Evolutionary conservation across 2,888 invertebrate genomes (phyloP).

Genomic region (Athalia cordata): DNA sequence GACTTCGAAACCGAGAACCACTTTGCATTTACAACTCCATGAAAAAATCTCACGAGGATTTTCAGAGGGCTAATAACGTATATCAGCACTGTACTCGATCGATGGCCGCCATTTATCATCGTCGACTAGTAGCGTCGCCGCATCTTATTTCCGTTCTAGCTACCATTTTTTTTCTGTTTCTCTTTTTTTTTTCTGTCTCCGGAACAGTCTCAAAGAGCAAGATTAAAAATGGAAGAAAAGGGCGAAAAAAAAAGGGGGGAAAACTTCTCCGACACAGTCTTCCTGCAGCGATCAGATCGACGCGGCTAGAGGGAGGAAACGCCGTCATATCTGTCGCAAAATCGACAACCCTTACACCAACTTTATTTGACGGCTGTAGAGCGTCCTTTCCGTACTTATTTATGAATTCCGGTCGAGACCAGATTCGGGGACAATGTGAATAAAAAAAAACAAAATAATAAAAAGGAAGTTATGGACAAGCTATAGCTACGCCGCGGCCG

Average conservation of each 20-base stretch:
- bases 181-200: background rate
- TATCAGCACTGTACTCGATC: constrained; percentile 16
- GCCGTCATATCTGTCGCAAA: constrained; percentile 33
- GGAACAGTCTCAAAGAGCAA: constrained; percentile 7
- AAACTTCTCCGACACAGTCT: background rate
- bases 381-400: constrained; percentile 25
- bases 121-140: constrained; percentile 15
- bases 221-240: background rate
- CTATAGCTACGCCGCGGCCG: background rate
- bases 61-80: background rate
- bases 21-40: constrained; percentile 1
- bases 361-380: constrained; percentile 30
- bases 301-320: background rate
- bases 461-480: background rate
- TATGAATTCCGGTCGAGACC: constrained; percentile 30
- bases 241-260: background rate
- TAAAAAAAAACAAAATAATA: constrained; percentile 7
- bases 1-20: constrained; percentile 3
- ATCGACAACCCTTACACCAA: constrained; percentile 36
- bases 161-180: background rate
- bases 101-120: constrained; percentile 46
- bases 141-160: constrained; percentile 31
- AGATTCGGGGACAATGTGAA: background rate
- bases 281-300: constrained; percentile 24
- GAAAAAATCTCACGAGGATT: background rate